Conservation (phyloP, 2,113 vertebrate species). For the Elephas maximus region DNA sequence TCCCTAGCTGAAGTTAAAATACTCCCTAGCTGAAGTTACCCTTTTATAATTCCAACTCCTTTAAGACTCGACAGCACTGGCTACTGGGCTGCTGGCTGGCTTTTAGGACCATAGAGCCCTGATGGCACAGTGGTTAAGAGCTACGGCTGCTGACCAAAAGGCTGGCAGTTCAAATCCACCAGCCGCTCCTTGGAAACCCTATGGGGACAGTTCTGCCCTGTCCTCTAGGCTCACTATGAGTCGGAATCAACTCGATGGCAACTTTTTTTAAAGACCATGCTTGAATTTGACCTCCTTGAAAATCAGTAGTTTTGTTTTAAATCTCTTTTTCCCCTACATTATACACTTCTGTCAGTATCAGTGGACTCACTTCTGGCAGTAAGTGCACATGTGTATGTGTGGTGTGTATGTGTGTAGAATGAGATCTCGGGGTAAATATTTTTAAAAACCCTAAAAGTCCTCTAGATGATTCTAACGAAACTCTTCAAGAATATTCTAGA, state of each 20-base stretch:
- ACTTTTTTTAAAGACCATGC: neutral
- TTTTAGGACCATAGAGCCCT: neutral
- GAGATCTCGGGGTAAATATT: neutral
- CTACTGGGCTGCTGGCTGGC: too few species aligned
- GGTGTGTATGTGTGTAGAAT: neutral
- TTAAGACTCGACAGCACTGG: neutral
- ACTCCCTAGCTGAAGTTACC: neutral
- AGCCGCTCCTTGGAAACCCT: too few species aligned
- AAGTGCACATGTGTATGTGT: too few species aligned
- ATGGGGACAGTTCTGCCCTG: too few species aligned
- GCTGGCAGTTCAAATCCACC: too few species aligned
- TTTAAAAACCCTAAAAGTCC: neutral
- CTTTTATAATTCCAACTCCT: neutral
- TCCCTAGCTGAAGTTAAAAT: neutral
- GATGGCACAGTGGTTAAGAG: too few species aligned
- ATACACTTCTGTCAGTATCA: neutral
- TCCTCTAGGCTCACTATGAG: too few species aligned
- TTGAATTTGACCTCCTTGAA: neutral
- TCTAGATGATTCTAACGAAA: slow-evolving; percentile 2
- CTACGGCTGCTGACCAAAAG: too few species aligned
- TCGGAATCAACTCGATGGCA: too few species aligned
- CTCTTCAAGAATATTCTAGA: neutral
- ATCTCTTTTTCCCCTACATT: neutral
- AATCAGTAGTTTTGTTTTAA: neutral
- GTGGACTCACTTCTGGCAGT: neutral